A percentile compares a stretch with the other conserved stretches of the same genome.
Evolutionary conservation across 2,797 vertebrate species (phyloP).

Genomic region (Podarcis lilfordi): DNA sequence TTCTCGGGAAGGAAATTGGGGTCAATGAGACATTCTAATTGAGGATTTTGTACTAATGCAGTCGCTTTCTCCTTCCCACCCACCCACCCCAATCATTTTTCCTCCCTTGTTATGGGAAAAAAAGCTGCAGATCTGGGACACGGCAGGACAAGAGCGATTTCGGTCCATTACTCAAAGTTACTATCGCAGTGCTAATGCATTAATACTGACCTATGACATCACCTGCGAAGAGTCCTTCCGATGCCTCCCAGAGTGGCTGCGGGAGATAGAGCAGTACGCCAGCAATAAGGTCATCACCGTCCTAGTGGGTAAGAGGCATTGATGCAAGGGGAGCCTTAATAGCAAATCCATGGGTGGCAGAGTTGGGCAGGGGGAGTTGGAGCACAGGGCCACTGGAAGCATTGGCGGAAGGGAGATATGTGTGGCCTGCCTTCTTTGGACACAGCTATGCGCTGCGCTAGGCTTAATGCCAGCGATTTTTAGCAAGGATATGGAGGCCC

Average conservation of each 20-base stretch:
- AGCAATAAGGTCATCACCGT: constrained; percentile 99
- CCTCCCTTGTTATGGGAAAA: neutral
- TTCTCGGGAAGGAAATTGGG: constrained; percentile 25
- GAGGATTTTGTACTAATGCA: neutral
- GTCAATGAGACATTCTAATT: constrained; percentile 1
- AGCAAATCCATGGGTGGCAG: neutral
- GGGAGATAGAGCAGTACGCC: constrained; percentile 98
- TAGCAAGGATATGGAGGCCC: no score
- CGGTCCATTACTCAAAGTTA: constrained; percentile 99
- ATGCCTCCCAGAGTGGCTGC: constrained; percentile 98
- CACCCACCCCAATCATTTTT: neutral
- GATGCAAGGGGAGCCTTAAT: fast-evolving
- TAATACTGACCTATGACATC: constrained; percentile 98
- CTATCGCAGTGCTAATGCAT: constrained; percentile 97
- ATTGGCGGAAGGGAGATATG: no score
- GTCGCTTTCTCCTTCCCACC: neutral
- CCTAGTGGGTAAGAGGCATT: constrained; percentile 89
- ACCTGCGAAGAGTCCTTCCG: constrained; percentile 99
- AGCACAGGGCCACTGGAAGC: no score
- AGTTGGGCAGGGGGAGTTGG: no score
- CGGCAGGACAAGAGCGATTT: constrained; percentile 97
- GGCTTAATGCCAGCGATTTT: neutral
- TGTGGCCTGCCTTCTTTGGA: no score
- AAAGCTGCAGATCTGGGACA: constrained; percentile 99
- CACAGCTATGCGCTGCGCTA: no score